These are phyloP conservation scores for Holothuria leucospilota DNA, from an alignment of 53 echinoderm and acorn worm genomes.

Conservation along the genomic window DNA sequence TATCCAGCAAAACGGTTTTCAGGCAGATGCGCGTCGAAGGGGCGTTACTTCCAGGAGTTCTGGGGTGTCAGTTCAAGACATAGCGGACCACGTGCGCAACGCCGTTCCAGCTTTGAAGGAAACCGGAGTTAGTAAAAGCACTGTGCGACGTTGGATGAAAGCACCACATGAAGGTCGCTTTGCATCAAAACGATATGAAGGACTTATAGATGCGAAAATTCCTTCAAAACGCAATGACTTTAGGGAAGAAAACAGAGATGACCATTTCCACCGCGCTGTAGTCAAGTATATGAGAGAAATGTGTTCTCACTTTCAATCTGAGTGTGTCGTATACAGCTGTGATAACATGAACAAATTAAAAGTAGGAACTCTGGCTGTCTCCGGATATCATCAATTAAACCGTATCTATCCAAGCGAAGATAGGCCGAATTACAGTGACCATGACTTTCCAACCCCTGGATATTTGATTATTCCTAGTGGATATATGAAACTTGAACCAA, in stretches of 20 bases:
- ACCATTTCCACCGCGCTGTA: neutral
- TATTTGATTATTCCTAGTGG: too few relatives aligned
- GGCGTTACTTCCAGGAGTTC: neutral
- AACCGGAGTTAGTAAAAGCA: neutral
- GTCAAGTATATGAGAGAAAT: neutral
- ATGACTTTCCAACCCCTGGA: neutral
- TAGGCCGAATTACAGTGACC: neutral
- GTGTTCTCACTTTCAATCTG: too few relatives aligned
- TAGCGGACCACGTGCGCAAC: neutral
- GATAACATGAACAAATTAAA: too few relatives aligned
- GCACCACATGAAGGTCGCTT: neutral
- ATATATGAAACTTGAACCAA: too few relatives aligned
- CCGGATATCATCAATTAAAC: neutral
- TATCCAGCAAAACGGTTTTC: conserved; percentile 19
- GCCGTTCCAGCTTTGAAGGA: too few relatives aligned
- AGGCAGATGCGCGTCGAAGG: neutral
- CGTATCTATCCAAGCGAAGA: neutral
- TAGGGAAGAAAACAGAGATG: neutral
- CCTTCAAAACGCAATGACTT: neutral
- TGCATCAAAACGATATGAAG: neutral
- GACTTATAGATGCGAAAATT: conserved; percentile 6
- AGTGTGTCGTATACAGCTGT: too few relatives aligned
- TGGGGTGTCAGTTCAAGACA: conserved; percentile 5
- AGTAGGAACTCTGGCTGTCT: neutral
- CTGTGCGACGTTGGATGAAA: neutral